These are phyloP conservation scores for Heliconius hortense DNA, from an alignment of 2,888 invertebrate genomes.

Conservation along the genomic window DNA sequence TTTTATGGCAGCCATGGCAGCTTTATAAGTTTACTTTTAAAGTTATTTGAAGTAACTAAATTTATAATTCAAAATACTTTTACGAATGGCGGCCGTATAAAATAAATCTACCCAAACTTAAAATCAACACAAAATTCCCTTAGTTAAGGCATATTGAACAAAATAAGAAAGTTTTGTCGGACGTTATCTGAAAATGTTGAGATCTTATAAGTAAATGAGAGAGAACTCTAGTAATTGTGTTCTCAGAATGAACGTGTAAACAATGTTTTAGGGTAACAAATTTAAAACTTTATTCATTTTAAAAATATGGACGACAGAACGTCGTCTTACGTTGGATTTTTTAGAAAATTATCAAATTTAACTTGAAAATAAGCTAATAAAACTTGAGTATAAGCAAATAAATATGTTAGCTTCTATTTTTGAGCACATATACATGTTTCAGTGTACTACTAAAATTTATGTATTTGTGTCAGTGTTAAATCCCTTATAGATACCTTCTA, in stretches of 20 bases:
- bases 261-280: slow-evolving; percentile 26
- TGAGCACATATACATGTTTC: not conserved
- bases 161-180: slow-evolving; percentile 27
- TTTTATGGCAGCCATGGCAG: not conserved
- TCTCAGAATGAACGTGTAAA: slow-evolving; percentile 24
- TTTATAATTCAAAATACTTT: not conserved
- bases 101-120: slow-evolving; percentile 12
- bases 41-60: not conserved
- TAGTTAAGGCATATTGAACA: slow-evolving; percentile 17
- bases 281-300: slow-evolving; percentile 34
- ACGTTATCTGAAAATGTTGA: slow-evolving; percentile 25
- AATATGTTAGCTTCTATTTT: not conserved
- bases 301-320: slow-evolving; percentile 13
- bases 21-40: not conserved
- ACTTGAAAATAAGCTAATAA: not conserved
- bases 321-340: not conserved
- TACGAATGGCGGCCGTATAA: not conserved
- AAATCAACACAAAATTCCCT: slow-evolving; percentile 9
- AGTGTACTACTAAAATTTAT: not conserved
- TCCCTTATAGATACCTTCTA: no score
- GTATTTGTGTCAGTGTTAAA: no score
- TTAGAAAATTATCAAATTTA: not conserved
- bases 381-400: not conserved
- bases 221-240: slow-evolving; percentile 30
- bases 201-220: slow-evolving; percentile 20